Conservation (phyloP, 2,113 vertebrate genomes). For the Calyptomena viridis region DNA sequence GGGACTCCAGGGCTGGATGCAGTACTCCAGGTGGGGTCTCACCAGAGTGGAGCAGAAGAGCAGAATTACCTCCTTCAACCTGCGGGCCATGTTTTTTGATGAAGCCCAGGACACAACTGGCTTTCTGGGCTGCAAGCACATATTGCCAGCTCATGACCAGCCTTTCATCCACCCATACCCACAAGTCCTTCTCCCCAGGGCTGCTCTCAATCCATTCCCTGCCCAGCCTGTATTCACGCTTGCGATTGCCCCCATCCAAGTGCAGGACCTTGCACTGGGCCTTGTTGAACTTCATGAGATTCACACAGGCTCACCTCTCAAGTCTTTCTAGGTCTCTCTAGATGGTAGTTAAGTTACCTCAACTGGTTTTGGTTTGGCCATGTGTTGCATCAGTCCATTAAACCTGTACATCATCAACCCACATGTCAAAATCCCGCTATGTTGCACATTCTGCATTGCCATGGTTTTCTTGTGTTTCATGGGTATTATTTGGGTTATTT, state of each 20-base stretch:
- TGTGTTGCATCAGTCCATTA: background rate
- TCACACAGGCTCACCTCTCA: background rate
- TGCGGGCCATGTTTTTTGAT: background rate
- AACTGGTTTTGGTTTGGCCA: fast-evolving
- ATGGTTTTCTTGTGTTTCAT: background rate
- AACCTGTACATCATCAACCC: background rate
- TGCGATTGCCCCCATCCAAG: background rate
- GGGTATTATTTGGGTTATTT: background rate
- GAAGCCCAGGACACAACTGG: background rate
- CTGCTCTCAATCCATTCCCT: background rate
- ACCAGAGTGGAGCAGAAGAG: background rate
- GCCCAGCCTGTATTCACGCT: background rate
- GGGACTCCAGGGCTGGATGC: background rate
- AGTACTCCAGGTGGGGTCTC: background rate
- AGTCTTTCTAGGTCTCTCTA: background rate
- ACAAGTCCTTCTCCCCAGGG: background rate
- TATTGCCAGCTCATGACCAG: background rate
- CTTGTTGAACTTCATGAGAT: background rate
- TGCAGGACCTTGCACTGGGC: background rate
- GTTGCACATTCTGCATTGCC: background rate
- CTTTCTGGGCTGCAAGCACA: background rate
- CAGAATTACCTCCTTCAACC: background rate
- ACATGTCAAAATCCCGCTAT: background rate
- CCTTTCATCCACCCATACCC: background rate
- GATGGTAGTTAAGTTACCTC: background rate